Conservation (phyloP, 1,140 invertebrate genomes). For the Solenopsis invicta region DNA sequence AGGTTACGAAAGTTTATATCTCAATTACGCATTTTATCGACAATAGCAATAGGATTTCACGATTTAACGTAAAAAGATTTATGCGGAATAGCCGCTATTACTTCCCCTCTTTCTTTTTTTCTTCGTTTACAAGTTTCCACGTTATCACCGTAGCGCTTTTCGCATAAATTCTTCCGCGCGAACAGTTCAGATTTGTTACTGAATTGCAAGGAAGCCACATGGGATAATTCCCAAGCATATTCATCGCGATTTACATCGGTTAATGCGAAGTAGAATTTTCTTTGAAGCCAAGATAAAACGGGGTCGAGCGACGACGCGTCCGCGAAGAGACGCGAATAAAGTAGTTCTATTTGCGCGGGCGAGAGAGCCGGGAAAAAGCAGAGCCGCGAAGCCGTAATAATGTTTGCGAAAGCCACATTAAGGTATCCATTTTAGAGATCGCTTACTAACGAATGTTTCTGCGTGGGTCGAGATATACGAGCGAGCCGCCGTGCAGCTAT, state of each 20-base stretch:
- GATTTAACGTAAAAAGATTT: not conserved
- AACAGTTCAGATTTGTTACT: constrained; percentile 3
- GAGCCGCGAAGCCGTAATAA: constrained; percentile 63
- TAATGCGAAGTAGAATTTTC: constrained; percentile 35
- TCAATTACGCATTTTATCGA: not conserved
- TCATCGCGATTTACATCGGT: constrained; percentile 30
- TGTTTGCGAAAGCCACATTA: constrained; percentile 73
- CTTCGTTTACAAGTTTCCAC: not conserved
- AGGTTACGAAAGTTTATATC: not conserved
- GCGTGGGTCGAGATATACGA: constrained; percentile 72
- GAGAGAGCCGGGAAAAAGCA: constrained; percentile 48
- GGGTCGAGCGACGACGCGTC: constrained; percentile 7
- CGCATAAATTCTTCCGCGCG: not conserved
- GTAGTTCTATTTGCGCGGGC: constrained; percentile 57
- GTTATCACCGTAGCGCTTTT: no score
- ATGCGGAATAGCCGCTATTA: not conserved
- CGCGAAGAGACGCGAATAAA: constrained; percentile 46
- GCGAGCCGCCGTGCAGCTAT: constrained; percentile 37
- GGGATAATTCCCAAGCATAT: not conserved
- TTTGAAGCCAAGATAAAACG: constrained; percentile 41
- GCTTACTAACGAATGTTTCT: constrained; percentile 69
- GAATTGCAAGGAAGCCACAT: not conserved
- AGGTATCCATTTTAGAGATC: constrained; percentile 75
- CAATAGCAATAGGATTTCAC: not conserved
- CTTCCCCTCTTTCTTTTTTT: not conserved